Evolutionary conservation across 2,888 invertebrate species (phyloP), one percentile per base, ranked within the genome.

Genomic region (Eilema caniola): DNA sequence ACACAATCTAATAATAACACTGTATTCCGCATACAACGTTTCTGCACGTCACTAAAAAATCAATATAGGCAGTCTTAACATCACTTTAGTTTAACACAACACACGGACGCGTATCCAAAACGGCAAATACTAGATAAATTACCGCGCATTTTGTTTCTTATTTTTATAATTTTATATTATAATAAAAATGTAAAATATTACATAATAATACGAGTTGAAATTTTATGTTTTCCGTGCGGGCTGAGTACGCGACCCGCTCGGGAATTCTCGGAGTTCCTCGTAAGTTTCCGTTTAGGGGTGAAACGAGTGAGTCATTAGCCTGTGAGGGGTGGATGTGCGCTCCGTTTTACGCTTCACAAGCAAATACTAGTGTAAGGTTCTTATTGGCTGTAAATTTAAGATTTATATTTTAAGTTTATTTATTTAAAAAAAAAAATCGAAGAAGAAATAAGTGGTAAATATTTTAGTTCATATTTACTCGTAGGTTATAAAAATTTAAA

Each of bases 31-130:
- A 93, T 90, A 84, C 85, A 87, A 82, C 84, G 86, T 89, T 83
- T 81, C 77, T 85, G 86, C 84, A 93, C 91, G 93, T 93, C 93
- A 92, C 88, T 71, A 78, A 84, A 94, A 95, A 95, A 95, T 95
- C 94, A 89, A 95, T 95, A 95, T 85, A 79, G 72, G 71, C 80
- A 77, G 71, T 70, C 76, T 74, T 72, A 73, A 76, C 70, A 75
- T 78, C 77, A 77, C 78, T 73, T 76, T 66, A 60, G 67, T 66
- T 77, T 75, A 12, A 77, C 80, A 80, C 75, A 76, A 74, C 73
- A 77, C 66, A 72, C 56, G 47, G 63, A 73, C 47, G 77, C 70
- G 78, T 74, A 74, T 75, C 67, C 73, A 64, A 77, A 77, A 66
- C 71, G 66, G 25, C 47, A 63, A 69, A 69, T 73, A 78, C 79